Conservation (phyloP, 1,140 invertebrate species). For the Drosophila teissieri region DNA sequence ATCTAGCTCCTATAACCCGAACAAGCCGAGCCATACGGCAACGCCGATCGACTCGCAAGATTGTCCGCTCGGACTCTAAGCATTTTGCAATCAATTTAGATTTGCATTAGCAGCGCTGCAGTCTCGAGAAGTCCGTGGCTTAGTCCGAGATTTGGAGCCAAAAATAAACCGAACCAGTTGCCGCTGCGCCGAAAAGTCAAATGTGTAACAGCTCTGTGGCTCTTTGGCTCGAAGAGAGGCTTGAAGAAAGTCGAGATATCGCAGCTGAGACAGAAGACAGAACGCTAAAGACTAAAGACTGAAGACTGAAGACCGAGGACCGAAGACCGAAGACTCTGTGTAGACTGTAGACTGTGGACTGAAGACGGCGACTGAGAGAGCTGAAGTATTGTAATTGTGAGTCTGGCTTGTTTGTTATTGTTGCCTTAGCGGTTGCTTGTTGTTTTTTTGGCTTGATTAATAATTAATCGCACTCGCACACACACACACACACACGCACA, state of each 20-base stretch:
- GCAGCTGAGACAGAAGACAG: constrained; percentile 9
- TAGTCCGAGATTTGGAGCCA: constrained; percentile 22
- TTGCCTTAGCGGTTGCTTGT: constrained; percentile 50
- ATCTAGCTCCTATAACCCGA: background rate
- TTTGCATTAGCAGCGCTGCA: constrained; percentile 73
- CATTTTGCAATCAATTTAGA: constrained; percentile 81
- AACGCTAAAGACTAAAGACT: constrained; percentile 10
- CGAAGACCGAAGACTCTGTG: constrained; percentile 8
- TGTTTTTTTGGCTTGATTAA: constrained; percentile 73
- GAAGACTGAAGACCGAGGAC: constrained; percentile 1
- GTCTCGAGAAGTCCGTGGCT: constrained; percentile 17
- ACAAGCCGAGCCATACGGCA: constrained; percentile 40
- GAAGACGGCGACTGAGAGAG: constrained; percentile 56
- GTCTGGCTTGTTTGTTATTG: constrained; percentile 70
- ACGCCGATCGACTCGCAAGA: constrained; percentile 34
- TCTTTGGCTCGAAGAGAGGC: constrained; percentile 20
- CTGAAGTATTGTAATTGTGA: constrained; percentile 80
- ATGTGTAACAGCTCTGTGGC: constrained; percentile 45
- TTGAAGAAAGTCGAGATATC: constrained; percentile 47
- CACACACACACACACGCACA: constrained; percentile 42
- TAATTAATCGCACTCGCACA: constrained; percentile 71
- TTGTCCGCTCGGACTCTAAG: constrained; percentile 49
- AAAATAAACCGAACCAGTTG: constrained; percentile 56
- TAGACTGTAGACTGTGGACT: constrained; percentile 21
- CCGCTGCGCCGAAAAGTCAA: constrained; percentile 41